Percentiles rank a stretch among this genome's conserved stretches.
Conservation (phyloP, 2,797 vertebrate genomes). For the Coregonus sp. region DNA sequence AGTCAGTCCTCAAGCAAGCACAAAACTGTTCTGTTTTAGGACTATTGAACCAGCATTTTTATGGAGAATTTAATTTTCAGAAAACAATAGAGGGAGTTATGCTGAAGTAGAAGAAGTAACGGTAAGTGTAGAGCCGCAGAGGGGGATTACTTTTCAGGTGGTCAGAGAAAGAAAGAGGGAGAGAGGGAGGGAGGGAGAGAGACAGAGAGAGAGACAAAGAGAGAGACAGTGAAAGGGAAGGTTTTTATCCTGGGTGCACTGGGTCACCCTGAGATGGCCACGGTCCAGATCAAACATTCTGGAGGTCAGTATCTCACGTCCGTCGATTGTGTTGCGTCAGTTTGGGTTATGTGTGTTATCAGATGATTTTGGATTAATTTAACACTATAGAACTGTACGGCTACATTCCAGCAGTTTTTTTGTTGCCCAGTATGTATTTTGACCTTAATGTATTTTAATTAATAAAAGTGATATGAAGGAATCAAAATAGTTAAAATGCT, state of each 20-base stretch:
- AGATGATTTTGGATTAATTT: not conserved
- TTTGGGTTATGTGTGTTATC: not conserved
- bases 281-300: constrained; percentile 75
- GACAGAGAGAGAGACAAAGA: constrained; percentile 13
- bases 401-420: not conserved
- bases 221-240: constrained; percentile 36
- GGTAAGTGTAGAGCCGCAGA: constrained; percentile 13
- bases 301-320: constrained; percentile 76
- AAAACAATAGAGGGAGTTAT: constrained; percentile 35
- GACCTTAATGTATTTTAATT: not conserved
- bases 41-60: constrained; percentile 24
- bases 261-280: constrained; percentile 68
- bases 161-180: constrained; percentile 21
- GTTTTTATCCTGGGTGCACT: constrained; percentile 27
- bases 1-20: constrained; percentile 59
- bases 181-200: not conserved
- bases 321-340: not conserved
- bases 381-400: not conserved
- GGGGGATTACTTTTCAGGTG: not conserved
- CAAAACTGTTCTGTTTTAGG: constrained; percentile 41
- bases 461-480: not conserved
- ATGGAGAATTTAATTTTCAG: constrained; percentile 15
- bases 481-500: not conserved
- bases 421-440: not conserved
- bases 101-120: constrained; percentile 15